Percentiles rank a stretch among this genome's conserved stretches.
Evolutionary conservation across 1,140 invertebrate genomes (phyloP).

Genomic region (Drosophila cardini): DNA sequence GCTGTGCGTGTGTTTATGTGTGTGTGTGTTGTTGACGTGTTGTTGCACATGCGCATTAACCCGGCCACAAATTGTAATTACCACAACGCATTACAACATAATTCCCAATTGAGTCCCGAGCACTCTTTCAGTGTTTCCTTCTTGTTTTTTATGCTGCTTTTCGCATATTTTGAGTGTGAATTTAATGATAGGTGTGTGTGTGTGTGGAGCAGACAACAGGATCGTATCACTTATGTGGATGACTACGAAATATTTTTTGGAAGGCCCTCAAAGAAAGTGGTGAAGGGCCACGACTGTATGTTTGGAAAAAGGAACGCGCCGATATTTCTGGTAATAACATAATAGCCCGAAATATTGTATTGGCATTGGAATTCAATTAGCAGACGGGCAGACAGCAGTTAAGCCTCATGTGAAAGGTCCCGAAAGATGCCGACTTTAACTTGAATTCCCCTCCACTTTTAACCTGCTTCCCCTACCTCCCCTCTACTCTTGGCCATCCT

Average conservation of each 20-base stretch:
- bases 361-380: constrained; percentile 82
- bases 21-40: constrained; percentile 71
- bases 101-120: constrained; percentile 61
- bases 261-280: constrained; percentile 70
- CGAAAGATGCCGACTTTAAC: constrained; percentile 1
- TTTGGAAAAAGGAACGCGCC: constrained; percentile 27
- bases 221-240: constrained; percentile 1
- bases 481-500: neutral
- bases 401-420: constrained; percentile 37
- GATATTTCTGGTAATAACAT: constrained; percentile 68
- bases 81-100: constrained; percentile 83
- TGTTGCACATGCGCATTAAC: constrained; percentile 82
- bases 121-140: neutral
- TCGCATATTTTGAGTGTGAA: constrained; percentile 66
- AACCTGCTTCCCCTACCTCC: neutral
- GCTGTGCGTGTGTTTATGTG: constrained; percentile 22
- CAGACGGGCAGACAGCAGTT: constrained; percentile 55
- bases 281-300: constrained; percentile 56
- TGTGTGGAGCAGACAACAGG: constrained; percentile 11
- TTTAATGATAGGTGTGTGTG: constrained; percentile 60
- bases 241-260: neutral
- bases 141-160: too few relatives aligned
- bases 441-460: neutral
- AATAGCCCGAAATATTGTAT: constrained; percentile 76
- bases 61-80: constrained; percentile 82